A percentile compares a stretch with the other conserved stretches of the same genome.
Conservation (phyloP, 1,140 invertebrate species). For the Steinernema khuongi region DNA sequence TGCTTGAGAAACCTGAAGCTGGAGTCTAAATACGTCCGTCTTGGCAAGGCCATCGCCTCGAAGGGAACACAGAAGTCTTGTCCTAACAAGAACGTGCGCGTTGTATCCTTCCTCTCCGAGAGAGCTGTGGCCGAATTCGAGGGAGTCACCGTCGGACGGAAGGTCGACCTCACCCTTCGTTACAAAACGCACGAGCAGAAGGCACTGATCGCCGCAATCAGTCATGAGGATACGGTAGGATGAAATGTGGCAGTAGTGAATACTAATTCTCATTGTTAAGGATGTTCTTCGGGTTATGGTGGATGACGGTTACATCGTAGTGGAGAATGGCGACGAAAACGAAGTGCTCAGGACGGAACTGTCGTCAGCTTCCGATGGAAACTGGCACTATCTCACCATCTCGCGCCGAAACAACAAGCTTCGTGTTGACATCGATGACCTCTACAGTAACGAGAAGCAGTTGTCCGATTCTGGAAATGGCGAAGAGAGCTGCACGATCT, state of each 20-base stretch:
- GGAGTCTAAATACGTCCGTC: slow-evolving; percentile 70
- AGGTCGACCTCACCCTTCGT: slow-evolving; percentile 73
- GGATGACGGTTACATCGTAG: slow-evolving; percentile 67
- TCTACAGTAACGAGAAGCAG: slow-evolving; percentile 58
- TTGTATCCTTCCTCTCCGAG: slow-evolving; percentile 59
- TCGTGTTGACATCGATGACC: slow-evolving; percentile 77
- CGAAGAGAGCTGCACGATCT: slow-evolving; percentile 15
- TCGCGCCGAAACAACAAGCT: slow-evolving; percentile 66
- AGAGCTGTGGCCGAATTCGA: slow-evolving; percentile 59
- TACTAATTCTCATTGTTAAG: slow-evolving; percentile 32
- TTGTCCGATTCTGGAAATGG: slow-evolving; percentile 54
- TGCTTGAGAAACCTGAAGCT: slow-evolving; percentile 81
- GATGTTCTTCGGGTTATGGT: slow-evolving; percentile 69
- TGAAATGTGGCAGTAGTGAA: slow-evolving; percentile 21
- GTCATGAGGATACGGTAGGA: slow-evolving; percentile 64
- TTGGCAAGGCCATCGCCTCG: slow-evolving; percentile 71
- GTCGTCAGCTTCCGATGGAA: slow-evolving; percentile 69
- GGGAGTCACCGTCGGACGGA: slow-evolving; percentile 50
- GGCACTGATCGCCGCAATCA: slow-evolving; percentile 73
- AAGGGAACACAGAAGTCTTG: slow-evolving; percentile 76
- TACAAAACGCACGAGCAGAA: slow-evolving; percentile 75
- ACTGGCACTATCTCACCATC: slow-evolving; percentile 86
- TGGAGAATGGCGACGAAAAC: slow-evolving; percentile 62
- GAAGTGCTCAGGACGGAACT: slow-evolving; percentile 60
- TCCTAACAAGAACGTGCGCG: slow-evolving; percentile 68